Conservation (phyloP, 2,888 invertebrate genomes). For the Phortica okadai region DNA sequence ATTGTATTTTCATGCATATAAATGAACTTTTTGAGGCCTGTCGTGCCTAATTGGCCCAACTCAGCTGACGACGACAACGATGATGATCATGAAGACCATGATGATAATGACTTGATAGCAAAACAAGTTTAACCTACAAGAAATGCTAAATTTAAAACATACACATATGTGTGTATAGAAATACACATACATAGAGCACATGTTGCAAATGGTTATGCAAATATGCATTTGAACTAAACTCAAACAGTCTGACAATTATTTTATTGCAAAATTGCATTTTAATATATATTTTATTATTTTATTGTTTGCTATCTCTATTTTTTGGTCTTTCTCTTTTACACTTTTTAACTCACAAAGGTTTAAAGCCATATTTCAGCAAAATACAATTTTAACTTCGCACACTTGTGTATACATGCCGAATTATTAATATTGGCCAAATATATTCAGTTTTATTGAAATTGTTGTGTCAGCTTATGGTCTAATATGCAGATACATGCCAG, state of each 20-base stretch:
- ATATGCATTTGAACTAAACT: too few relatives aligned
- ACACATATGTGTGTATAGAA: neutral
- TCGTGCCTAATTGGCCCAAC: neutral
- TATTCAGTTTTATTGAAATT: constrained; percentile 22
- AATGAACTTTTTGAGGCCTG: neutral
- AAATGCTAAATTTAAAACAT: neutral
- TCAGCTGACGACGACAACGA: neutral
- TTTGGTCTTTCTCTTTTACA: neutral
- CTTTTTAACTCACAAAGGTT: neutral
- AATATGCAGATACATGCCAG: neutral
- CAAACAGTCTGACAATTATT: neutral
- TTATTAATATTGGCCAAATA: constrained; percentile 28
- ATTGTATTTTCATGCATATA: neutral
- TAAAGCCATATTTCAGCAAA: neutral
- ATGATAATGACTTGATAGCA: neutral
- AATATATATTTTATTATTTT: neutral
- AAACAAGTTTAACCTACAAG: neutral
- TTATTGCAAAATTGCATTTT: neutral
- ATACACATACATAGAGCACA: too few relatives aligned
- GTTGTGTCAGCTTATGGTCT: constrained; percentile 17
- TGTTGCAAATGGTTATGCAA: too few relatives aligned
- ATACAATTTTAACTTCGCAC: neutral
- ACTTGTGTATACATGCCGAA: neutral
- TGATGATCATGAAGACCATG: neutral
- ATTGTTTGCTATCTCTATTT: neutral